phyloP scores from a whole-genome alignment of 2,888 invertebrate species.

The Megalurothrips usitatus region DNA sequence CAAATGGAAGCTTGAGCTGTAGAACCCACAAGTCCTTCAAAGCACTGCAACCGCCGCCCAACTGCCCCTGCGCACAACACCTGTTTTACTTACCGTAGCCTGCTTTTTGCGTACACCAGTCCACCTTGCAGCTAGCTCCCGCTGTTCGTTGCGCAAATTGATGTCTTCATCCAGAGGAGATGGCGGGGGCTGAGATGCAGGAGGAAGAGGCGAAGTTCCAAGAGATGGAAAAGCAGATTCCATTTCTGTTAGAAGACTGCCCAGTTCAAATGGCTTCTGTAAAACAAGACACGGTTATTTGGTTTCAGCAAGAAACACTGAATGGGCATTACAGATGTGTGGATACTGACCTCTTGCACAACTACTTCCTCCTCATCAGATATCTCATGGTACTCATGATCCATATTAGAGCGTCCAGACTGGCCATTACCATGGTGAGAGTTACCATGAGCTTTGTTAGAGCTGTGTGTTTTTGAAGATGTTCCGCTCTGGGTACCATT shows the following conservation, averaged over 20 bases:
- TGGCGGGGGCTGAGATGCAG: conserved; percentile 40
- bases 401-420: conserved; percentile 39
- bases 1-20: conserved; percentile 9
- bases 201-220: conserved; percentile 45
- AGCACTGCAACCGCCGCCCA: conserved; percentile 7
- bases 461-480: background rate
- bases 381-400: conserved; percentile 79
- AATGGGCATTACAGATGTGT: background rate
- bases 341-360: conserved; percentile 30
- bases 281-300: conserved; percentile 39
- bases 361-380: conserved; percentile 64
- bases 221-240: conserved; percentile 74
- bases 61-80: background rate
- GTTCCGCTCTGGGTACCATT: background rate
- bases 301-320: background rate
- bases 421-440: background rate
- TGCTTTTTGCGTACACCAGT: conserved; percentile 49
- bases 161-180: conserved; percentile 50
- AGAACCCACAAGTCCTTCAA: conserved; percentile 15
- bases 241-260: conserved; percentile 86
- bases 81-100: conserved; percentile 50
- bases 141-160: conserved; percentile 66
- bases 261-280: conserved; percentile 60
- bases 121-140: conserved; percentile 56
- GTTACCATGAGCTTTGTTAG: background rate